phyloP scores from a whole-genome alignment of 2,113 vertebrate genomes.

The Neopipo cinnamomea region DNA sequence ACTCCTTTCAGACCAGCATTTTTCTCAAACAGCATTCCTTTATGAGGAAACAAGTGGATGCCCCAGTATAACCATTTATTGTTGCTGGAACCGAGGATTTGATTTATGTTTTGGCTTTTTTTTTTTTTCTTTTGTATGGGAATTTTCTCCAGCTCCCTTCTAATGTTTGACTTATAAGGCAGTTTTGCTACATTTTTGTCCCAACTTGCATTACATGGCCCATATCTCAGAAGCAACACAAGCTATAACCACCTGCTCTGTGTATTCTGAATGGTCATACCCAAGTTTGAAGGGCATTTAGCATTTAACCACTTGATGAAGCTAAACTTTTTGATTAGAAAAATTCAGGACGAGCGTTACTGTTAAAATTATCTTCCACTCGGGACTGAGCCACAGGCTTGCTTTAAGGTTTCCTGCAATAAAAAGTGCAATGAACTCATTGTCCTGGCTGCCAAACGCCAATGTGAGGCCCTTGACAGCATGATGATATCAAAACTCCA shows the following conservation, averaged over 20 bases:
- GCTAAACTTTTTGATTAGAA: conserved; percentile 31
- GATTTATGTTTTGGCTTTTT: background rate
- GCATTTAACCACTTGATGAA: background rate
- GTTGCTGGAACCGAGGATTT: background rate
- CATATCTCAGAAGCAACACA: background rate
- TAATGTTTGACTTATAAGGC: background rate
- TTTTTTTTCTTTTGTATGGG: background rate
- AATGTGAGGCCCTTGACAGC: conserved; percentile 45
- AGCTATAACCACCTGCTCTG: background rate
- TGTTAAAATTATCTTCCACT: conserved; percentile 43
- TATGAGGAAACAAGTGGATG: background rate
- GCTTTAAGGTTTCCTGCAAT: conserved; percentile 14
- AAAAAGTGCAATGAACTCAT: conserved; percentile 32
- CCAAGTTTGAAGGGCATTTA: conserved; percentile 31
- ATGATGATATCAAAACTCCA: conserved; percentile 55
- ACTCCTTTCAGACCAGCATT: background rate
- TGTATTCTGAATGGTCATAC: background rate
- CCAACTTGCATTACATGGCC: fast-evolving
- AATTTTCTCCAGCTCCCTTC: background rate
- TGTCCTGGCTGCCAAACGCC: conserved; percentile 32
- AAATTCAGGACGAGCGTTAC: conserved; percentile 23
- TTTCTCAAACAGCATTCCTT: background rate
- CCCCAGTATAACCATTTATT: background rate
- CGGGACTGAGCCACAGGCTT: background rate
- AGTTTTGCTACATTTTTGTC: background rate